Base-by-base conservation (phyloP, 2,113 vertebrate genomes). In the Baryphthengus martii region DNA sequence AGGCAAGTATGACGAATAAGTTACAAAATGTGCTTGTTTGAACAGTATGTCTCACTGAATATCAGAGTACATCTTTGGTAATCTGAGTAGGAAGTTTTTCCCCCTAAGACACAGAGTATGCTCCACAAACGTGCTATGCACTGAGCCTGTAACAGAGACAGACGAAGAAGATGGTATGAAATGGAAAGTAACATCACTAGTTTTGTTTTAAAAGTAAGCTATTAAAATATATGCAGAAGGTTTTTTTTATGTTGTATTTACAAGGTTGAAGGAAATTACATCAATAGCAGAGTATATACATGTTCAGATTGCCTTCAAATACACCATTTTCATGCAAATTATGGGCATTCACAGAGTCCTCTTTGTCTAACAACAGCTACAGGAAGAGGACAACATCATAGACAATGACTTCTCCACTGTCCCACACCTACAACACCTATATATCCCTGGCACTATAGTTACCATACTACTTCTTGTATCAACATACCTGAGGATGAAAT, bases 1-100 rank as follows among this genome's bases (percentile, higher is more conserved):
- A 88, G n/a, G 63, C 78, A 92, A 92, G 63, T 74, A 92, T 93
- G 83, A 95, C n/a, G 80, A 93, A 65, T 91, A 90, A 80, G 50
- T 85, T 90, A 77, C 50, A 95, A 93, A 94, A 77, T 66, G 67
- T 93, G 75, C 75, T 80, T 77, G 26, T 75, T 94, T 77, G 83
- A 92, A 93, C 63, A 97, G 17, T 73, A 80, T 83, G 82, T 80
- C 88, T 93, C 75, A n/a, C 3, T 56, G 74, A 91, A 8, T 80
- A 93, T 53, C 49, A 90, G 75, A 92, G 39, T 29, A 70, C n/a
- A 21, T 76, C 90, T 83, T 79, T 84, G 85, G 59, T 83, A 77
- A 47, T 33, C 35, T 7, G 55, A 83, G 83, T 66, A 94, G 45
- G 85, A 96, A 78, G 52, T 44, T 90, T 47, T 91, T 85, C 33